Evolutionary conservation across 1,140 invertebrate species (phyloP).

Genomic region (Tetranychus cinnabarinus): DNA sequence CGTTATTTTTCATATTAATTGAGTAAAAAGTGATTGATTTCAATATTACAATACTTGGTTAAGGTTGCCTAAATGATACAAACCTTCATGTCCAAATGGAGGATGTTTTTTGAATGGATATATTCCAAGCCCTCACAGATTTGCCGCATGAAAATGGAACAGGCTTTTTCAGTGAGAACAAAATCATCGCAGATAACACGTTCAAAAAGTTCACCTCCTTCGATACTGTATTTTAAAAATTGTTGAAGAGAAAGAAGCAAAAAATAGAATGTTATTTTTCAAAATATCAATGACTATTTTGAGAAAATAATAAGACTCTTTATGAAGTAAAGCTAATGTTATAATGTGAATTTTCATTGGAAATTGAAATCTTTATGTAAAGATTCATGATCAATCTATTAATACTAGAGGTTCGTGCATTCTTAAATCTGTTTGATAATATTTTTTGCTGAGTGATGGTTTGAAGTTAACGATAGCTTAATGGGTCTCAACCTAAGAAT

Average conservation of each 20-base stretch:
- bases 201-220: constrained; percentile 92
- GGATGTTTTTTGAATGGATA: constrained; percentile 89
- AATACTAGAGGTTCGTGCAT: background rate
- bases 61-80: background rate
- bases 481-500: too few relatives aligned
- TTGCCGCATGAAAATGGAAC: constrained; percentile 83
- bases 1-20: too few relatives aligned
- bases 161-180: constrained; percentile 76
- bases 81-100: constrained; percentile 51
- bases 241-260: background rate
- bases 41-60: too few relatives aligned
- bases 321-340: background rate
- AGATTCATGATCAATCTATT: background rate
- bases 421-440: too few relatives aligned
- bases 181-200: constrained; percentile 95
- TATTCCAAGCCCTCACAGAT: constrained; percentile 91
- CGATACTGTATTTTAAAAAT: constrained; percentile 38
- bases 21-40: too few relatives aligned
- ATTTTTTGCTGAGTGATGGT: too few relatives aligned
- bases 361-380: background rate
- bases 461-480: too few relatives aligned
- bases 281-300: too few relatives aligned
- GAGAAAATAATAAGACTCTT: too few relatives aligned
- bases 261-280: background rate
- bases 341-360: background rate